phyloP scores from a whole-genome alignment of 2,113 vertebrate species.

The Podocnemis expansa region DNA sequence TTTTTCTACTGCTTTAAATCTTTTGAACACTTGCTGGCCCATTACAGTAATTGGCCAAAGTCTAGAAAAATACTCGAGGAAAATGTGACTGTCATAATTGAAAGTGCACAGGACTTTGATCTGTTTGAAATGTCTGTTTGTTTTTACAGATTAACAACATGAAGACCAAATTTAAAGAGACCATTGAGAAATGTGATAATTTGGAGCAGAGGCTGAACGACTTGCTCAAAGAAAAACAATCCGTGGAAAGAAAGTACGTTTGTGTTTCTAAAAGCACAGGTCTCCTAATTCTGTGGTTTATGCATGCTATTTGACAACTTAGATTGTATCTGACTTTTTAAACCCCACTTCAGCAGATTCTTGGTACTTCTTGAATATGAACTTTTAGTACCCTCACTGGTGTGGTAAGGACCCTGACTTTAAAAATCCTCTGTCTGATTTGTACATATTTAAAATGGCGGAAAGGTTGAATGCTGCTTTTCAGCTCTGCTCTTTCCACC shows the following conservation, averaged over 20 bases:
- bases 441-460: slow-evolving; percentile 24
- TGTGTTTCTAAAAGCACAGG: slow-evolving; percentile 9
- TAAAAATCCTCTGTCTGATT: not conserved
- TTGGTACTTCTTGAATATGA: not conserved
- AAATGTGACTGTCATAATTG: not conserved
- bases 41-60: not conserved
- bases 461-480: not conserved
- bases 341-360: not conserved
- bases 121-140: slow-evolving; percentile 54
- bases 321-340: not conserved
- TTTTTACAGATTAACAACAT: slow-evolving; percentile 94
- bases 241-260: slow-evolving; percentile 92
- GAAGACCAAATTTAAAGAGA: slow-evolving; percentile 99
- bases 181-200: slow-evolving; percentile 96
- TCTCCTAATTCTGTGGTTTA: not conserved
- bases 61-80: not conserved
- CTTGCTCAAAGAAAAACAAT: slow-evolving; percentile 92
- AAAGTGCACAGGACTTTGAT: slow-evolving; percentile 19
- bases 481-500: too few relatives aligned
- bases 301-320: not conserved
- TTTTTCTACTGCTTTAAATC: not conserved
- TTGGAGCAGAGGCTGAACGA: slow-evolving; percentile 91
- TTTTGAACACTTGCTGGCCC: not conserved
- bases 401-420: not conserved
- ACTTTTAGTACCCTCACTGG: not conserved